Percentiles rank a stretch among this genome's conserved stretches.
These are phyloP conservation scores for Pangasius macronema DNA, from an alignment of 2,797 vertebrate species.

Conservation along the genomic window DNA sequence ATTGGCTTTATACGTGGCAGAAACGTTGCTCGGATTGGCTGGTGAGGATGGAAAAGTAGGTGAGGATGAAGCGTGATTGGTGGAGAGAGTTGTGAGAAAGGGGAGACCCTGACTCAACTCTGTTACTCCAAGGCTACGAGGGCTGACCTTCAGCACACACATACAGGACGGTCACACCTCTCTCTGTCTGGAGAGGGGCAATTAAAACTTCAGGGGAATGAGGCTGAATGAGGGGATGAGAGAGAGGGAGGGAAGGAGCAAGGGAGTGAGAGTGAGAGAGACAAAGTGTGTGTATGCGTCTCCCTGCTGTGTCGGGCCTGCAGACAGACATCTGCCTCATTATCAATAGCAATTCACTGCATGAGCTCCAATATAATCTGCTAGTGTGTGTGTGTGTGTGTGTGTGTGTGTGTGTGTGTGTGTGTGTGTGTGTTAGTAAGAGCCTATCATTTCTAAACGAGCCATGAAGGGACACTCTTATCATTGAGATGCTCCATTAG, in stretches of 20 bases:
- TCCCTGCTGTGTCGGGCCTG: slow-evolving; percentile 69
- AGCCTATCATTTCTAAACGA: slow-evolving; percentile 45
- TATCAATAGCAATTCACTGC: slow-evolving; percentile 77
- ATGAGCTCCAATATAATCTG: slow-evolving; percentile 71
- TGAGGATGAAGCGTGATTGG: slow-evolving; percentile 71
- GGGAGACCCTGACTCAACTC: slow-evolving; percentile 81
- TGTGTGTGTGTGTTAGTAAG: slow-evolving; percentile 41
- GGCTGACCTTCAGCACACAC: slow-evolving; percentile 65
- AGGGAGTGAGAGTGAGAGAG: slow-evolving; percentile 33
- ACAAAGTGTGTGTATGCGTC: slow-evolving; percentile 56
- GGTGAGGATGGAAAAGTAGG: slow-evolving; percentile 58
- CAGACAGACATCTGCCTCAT: slow-evolving; percentile 83
- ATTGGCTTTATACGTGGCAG: slow-evolving; percentile 80
- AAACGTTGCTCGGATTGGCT: slow-evolving; percentile 72
- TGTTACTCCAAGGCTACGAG: slow-evolving; percentile 82
- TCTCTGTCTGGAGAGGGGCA: slow-evolving; percentile 57
- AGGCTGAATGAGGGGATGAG: slow-evolving; percentile 48
- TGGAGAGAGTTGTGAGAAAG: slow-evolving; percentile 85
- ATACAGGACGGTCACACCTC: slow-evolving; percentile 53
- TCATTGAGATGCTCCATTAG: slow-evolving; percentile 33
- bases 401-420: slow-evolving; percentile 40
- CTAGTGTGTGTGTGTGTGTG: slow-evolving; percentile 44
- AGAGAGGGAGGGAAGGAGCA: slow-evolving; percentile 37
- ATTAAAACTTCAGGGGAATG: slow-evolving; percentile 59
- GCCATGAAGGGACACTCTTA: slow-evolving; percentile 38